phyloP scores from a whole-genome alignment of 2,797 vertebrate species.

The Chloroceryle amazona region DNA sequence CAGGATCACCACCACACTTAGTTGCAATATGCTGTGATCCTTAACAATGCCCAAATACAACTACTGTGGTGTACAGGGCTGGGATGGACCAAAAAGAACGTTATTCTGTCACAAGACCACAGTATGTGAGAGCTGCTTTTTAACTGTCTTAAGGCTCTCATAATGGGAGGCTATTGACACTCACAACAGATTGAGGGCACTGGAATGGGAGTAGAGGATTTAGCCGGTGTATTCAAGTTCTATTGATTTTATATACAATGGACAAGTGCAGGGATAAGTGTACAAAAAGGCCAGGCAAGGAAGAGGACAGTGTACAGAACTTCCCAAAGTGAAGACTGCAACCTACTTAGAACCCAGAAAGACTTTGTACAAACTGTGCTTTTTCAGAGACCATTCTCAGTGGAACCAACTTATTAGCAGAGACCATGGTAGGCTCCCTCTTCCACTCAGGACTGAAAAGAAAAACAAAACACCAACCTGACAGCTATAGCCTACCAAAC shows the following conservation, averaged over 20 bases:
- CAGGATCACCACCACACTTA: not conserved
- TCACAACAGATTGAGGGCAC: not conserved
- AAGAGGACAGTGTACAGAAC: not conserved
- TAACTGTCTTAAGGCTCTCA: not conserved
- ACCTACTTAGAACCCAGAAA: not conserved
- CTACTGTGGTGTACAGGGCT: not conserved
- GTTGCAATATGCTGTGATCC: not conserved
- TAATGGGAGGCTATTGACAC: not conserved
- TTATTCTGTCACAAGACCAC: not conserved
- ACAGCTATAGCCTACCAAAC: not conserved
- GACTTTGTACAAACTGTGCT: not conserved
- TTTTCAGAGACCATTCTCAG: not conserved
- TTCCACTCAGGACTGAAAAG: not conserved
- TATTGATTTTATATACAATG: not conserved
- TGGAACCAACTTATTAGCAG: not conserved
- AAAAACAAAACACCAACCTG: not conserved
- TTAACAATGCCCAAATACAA: not conserved
- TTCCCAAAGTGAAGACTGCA: not conserved
- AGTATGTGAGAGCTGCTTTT: not conserved
- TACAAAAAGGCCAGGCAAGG: not conserved
- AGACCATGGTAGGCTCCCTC: not conserved
- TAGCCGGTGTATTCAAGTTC: not conserved
- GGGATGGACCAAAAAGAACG: not conserved
- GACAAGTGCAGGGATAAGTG: not conserved
- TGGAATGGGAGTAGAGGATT: not conserved